Evolutionary conservation across 2,797 vertebrate species (phyloP).

Genomic region (Acropternis orthonyx): DNA sequence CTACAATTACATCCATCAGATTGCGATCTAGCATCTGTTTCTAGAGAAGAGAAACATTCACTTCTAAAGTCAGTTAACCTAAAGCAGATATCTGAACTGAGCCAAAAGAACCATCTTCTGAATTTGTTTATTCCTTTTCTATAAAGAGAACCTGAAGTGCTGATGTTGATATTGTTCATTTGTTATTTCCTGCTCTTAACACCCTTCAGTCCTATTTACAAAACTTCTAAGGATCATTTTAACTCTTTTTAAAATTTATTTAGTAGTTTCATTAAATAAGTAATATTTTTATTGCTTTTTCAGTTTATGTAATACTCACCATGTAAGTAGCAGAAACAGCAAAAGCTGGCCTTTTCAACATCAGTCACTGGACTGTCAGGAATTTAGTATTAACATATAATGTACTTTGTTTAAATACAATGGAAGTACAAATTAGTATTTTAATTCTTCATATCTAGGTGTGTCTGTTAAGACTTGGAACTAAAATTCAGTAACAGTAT

Average conservation of each 20-base stretch:
- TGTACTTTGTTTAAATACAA: neutral
- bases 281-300: neutral
- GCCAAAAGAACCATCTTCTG: neutral
- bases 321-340: neutral
- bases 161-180: neutral
- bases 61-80: neutral
- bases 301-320: neutral
- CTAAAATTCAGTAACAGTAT: neutral
- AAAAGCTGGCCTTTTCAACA: neutral
- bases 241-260: neutral
- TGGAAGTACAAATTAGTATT: neutral
- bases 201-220: neutral
- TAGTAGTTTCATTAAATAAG: neutral
- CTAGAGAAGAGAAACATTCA: neutral
- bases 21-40: neutral
- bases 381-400: neutral
- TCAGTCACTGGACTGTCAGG: neutral
- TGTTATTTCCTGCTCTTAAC: neutral
- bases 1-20: neutral
- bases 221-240: neutral
- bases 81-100: neutral
- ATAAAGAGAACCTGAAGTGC: neutral
- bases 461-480: neutral
- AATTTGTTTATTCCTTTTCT: neutral
- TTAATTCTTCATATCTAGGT: neutral